Evolutionary conservation across 2,113 vertebrate species (phyloP).

Genomic region (Corvus hawaiiensis): DNA sequence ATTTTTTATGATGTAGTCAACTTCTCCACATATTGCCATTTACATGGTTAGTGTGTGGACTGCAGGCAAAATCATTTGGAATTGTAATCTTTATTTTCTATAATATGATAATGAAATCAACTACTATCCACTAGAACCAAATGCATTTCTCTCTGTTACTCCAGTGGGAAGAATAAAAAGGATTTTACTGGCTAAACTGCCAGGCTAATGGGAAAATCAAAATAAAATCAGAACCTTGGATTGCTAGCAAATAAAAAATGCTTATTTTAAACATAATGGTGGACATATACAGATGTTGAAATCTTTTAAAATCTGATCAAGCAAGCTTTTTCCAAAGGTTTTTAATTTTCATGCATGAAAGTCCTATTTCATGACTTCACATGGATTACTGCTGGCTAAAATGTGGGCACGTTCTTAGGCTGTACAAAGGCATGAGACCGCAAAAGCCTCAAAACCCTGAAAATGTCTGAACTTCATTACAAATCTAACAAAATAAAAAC

Average conservation of each 20-base stretch:
- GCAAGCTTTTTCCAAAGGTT: not conserved
- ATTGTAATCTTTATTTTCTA: constrained; percentile 30
- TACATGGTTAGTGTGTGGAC: not conserved
- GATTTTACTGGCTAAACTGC: not conserved
- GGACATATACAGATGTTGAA: not conserved
- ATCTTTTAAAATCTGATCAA: not conserved
- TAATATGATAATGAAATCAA: constrained; percentile 55
- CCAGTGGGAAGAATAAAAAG: constrained; percentile 5
- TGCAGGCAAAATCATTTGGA: constrained; percentile 37
- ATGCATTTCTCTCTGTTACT: not conserved
- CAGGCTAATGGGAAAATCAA: not conserved
- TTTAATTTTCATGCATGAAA: not conserved
- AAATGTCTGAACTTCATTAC: not conserved
- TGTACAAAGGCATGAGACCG: not conserved
- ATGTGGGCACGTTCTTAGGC: not conserved
- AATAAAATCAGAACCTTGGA: not conserved
- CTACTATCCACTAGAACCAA: constrained; percentile 6
- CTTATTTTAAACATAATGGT: not conserved
- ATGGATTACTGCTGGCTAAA: not conserved
- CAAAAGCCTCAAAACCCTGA: not conserved
- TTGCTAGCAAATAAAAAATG: not conserved
- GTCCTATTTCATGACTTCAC: not conserved
- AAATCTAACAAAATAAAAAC: not conserved
- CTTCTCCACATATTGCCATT: not conserved
- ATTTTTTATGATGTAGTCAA: constrained; percentile 19